phyloP scores from a whole-genome alignment of 2,113 vertebrate species.

The Dinomys branickii region DNA sequence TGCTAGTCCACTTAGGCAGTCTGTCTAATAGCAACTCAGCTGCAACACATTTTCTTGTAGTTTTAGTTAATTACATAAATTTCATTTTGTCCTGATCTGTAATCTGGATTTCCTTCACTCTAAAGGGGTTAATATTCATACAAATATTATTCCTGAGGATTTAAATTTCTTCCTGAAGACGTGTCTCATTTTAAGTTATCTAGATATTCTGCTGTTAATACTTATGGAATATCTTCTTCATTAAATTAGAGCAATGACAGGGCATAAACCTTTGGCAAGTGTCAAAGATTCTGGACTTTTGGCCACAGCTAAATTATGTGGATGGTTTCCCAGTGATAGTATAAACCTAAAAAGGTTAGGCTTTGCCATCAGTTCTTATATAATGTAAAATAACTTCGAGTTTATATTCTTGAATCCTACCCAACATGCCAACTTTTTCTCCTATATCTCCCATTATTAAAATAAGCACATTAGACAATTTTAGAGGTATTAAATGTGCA shows the following conservation, averaged over 20 bases:
- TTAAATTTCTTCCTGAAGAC: neutral
- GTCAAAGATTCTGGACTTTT: conserved; percentile 23
- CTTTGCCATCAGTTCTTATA: conserved; percentile 35
- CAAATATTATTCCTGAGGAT: neutral
- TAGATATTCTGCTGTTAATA: neutral
- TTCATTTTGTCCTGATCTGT: neutral
- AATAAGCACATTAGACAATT: conserved; percentile 57
- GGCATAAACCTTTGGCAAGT: neutral
- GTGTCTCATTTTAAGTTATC: neutral
- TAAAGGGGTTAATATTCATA: neutral
- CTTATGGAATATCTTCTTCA: conserved; percentile 9
- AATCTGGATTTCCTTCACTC: neutral
- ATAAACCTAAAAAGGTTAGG: neutral
- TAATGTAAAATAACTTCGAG: conserved; percentile 63
- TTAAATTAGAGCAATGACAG: conserved; percentile 40
- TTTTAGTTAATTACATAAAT: neutral
- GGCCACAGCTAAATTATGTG: neutral
- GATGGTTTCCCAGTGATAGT: neutral
- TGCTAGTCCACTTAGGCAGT: neutral
- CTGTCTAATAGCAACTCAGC: neutral
- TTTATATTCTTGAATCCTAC: neutral
- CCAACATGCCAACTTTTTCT: conserved; percentile 36
- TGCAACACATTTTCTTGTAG: neutral
- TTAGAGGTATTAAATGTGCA: conserved; percentile 59
- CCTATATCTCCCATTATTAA: conserved; percentile 41